Evolutionary conservation across 2,113 vertebrate genomes (phyloP), one percentile per base, ranked within the genome.

Genomic region (Tenebrosternarchus preto): DNA sequence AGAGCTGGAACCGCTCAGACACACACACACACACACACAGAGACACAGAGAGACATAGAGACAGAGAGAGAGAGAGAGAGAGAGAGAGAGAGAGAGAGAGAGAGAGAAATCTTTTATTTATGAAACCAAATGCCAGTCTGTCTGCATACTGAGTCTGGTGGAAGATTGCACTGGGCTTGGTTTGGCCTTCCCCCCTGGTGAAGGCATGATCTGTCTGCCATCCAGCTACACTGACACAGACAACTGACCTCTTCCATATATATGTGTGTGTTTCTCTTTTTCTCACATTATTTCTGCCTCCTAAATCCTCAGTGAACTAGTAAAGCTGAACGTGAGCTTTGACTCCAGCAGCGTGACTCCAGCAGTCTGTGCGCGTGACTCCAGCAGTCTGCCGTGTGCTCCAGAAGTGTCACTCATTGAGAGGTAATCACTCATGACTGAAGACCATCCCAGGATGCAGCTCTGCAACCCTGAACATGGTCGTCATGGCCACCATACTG

Each of bases 161-260:
- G 72, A 80, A 72, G 72, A 67, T 80, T 66, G 61, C 80, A 76
- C 61, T 22, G 46, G 57, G 72, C 55, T 25, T 12, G 72, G 25
- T 20, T n/a, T 79, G 50, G 36, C 78, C 46, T 67, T 63, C 79
- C 24, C 56, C 43, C 22, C 31, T 24, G 33, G 64, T 64, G 70
- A 59, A 69, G 43, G 79, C 5, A 33, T 39, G 56, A 71, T 39
- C 36, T 72, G 24, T 76, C 22, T 39, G 43, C 72, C 74, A 77
- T 67, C 66, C 80, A 56, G 39, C 1, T 60, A 82, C 87, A 87
- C 86, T 85, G 87, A 69, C 66, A 72, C n/a, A n/a, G n/a, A 17
- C 73, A 71, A 25, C 56, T 43, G 61, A 57, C 50, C 59, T 53
- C 20, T 5, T 66, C 46, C 43, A n/a, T 64, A 7, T 8, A 43